A percentile compares a stretch with the other conserved stretches of the same genome.
These are phyloP conservation scores for Frankliniella intonsa DNA, from an alignment of 2,888 invertebrate species.

Conservation along the genomic window DNA sequence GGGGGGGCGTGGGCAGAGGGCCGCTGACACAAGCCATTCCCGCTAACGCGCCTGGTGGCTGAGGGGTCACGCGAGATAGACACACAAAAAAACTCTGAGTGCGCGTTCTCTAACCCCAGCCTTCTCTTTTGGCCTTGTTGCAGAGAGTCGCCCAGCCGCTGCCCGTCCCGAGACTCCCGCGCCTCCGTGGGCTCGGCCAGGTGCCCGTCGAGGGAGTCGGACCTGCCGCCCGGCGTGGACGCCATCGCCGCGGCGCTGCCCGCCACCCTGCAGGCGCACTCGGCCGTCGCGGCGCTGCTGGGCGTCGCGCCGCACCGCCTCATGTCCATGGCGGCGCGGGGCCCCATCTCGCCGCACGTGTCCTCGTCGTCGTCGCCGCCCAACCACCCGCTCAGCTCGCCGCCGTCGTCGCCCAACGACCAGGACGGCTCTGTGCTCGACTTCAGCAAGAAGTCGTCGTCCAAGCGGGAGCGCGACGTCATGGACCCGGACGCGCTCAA, in stretches of 20 bases:
- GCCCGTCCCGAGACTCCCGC: constrained; percentile 73
- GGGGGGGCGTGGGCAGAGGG: constrained; percentile 38
- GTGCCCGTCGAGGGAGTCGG: constrained; percentile 73
- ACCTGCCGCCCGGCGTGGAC: constrained; percentile 41
- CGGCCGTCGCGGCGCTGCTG: constrained; percentile 47
- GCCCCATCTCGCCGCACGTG: constrained; percentile 64
- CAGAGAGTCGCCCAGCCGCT: constrained; percentile 72
- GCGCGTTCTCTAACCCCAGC: background rate
- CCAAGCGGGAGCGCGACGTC: constrained; percentile 44
- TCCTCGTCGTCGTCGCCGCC: constrained; percentile 65
- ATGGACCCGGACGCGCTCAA: constrained; percentile 64
- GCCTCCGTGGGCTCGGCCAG: constrained; percentile 62
- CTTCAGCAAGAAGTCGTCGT: constrained; percentile 68
- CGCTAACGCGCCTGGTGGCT: constrained; percentile 39
- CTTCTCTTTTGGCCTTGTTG: constrained; percentile 46
- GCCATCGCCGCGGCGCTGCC: constrained; percentile 45
- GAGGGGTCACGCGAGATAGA: constrained; percentile 37
- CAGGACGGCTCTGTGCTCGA: constrained; percentile 47
- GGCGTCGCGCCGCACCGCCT: constrained; percentile 63
- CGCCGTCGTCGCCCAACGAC: constrained; percentile 52
- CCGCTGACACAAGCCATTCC: constrained; percentile 37
- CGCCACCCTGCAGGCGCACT: constrained; percentile 48
- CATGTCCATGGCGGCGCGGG: constrained; percentile 62
- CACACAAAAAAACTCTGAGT: background rate
- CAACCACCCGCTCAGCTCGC: constrained; percentile 43